These are phyloP conservation scores for Rhinoderma darwinii DNA, from an alignment of 2,113 vertebrate species.

Conservation along the genomic window DNA sequence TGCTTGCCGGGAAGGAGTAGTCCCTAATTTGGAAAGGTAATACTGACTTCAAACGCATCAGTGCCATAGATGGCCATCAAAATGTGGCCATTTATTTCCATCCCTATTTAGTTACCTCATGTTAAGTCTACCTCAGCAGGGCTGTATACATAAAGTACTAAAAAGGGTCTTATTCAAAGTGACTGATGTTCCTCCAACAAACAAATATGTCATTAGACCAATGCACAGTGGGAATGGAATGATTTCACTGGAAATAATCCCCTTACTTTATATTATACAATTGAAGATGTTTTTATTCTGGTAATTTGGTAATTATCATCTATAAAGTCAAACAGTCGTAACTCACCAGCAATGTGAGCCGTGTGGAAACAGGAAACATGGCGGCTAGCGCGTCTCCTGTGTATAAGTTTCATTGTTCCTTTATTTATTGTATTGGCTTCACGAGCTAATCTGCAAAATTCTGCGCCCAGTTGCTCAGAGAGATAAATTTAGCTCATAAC, in stretches of 20 bases:
- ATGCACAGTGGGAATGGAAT: background rate
- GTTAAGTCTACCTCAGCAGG: no score
- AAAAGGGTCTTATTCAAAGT: background rate
- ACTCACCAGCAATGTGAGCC: background rate
- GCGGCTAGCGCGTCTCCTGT: background rate
- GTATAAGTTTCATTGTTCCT: background rate
- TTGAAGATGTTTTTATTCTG: background rate
- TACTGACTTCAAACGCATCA: no score
- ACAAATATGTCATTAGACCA: background rate
- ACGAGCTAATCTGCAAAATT: background rate
- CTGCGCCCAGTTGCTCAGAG: background rate
- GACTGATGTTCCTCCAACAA: background rate
- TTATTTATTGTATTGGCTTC: constrained; percentile 9
- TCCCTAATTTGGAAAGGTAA: background rate
- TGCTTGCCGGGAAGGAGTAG: background rate
- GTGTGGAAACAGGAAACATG: constrained; percentile 23
- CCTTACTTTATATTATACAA: background rate
- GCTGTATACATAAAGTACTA: background rate
- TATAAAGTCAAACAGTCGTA: background rate
- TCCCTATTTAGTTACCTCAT: background rate
- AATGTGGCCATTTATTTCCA: background rate
- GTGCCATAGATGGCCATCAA: no score
- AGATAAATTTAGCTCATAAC: constrained; percentile 29
- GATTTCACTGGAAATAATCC: constrained; percentile 29
- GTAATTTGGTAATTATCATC: constrained; percentile 2